These are phyloP conservation scores for Ditylenchus weischeri DNA, from an alignment of 2,888 invertebrate species.

Conservation along the genomic window DNA sequence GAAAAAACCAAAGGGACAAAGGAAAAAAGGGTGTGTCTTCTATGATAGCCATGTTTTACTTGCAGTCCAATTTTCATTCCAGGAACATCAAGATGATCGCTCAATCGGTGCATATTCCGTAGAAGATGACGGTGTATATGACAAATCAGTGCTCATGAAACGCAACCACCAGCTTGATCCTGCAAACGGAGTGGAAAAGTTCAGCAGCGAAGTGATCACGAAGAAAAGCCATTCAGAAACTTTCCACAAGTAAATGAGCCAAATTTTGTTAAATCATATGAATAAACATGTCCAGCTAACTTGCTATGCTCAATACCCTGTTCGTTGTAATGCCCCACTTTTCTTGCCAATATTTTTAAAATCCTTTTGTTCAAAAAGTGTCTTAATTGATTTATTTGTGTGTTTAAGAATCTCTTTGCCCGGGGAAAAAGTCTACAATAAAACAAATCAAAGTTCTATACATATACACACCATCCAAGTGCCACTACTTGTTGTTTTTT, in stretches of 20 bases:
- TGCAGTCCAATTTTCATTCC: background rate
- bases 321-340: no score
- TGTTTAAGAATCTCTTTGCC: no score
- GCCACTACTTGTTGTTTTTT: background rate
- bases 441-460: conserved; percentile 4
- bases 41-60: no score
- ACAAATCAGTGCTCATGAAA: conserved; percentile 20
- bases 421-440: no score
- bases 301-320: no score
- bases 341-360: no score
- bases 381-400: no score
- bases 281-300: no score
- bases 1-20: no score
- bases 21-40: no score
- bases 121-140: conserved; percentile 18
- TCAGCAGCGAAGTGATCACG: conserved; percentile 29
- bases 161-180: conserved; percentile 27
- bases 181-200: conserved; percentile 18
- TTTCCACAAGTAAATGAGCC: conserved; percentile 21
- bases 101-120: conserved; percentile 15
- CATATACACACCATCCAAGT: conserved; percentile 1
- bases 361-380: no score
- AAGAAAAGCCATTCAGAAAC: conserved; percentile 23
- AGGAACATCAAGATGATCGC: conserved; percentile 18
- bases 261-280: no score